Evolutionary conservation across 2,888 invertebrate species (phyloP).

Genomic region (Chloromyia formosa): DNA sequence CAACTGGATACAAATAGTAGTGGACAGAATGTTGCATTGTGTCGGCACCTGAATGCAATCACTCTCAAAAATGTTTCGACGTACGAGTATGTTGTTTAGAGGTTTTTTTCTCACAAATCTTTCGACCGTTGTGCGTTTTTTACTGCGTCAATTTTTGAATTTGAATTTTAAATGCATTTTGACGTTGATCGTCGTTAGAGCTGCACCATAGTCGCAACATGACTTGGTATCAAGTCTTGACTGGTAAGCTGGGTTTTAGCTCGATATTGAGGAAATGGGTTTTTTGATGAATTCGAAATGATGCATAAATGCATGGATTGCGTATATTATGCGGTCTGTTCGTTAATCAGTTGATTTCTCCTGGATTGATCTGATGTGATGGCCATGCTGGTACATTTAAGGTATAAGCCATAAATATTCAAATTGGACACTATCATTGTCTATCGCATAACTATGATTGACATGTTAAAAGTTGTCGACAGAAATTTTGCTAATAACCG

Average conservation of each 20-base stretch:
- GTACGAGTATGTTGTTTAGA: constrained; percentile 11
- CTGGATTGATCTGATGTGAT: not conserved
- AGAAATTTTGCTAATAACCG: too few relatives aligned
- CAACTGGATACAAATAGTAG: too few relatives aligned
- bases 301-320: constrained; percentile 29
- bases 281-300: not conserved
- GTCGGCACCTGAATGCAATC: constrained; percentile 28
- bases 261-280: constrained; percentile 21
- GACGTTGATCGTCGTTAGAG: not conserved
- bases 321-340: not conserved
- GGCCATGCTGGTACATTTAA: too few relatives aligned
- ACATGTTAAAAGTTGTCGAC: too few relatives aligned
- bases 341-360: constrained; percentile 7
- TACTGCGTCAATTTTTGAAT: not conserved
- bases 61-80: constrained; percentile 20
- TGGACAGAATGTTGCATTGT: constrained; percentile 12
- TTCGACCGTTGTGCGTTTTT: not conserved
- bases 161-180: constrained; percentile 22
- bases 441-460: too few relatives aligned
- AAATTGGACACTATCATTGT: too few relatives aligned
- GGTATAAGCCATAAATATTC: too few relatives aligned
- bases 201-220: not conserved
- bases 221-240: too few relatives aligned
- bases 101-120: not conserved
- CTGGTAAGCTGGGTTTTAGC: not conserved